Percentiles rank a stretch among this genome's conserved stretches.
These are phyloP conservation scores for Stichopus horrens DNA, from an alignment of 53 echinoderm and acorn worm species.

Conservation along the genomic window DNA sequence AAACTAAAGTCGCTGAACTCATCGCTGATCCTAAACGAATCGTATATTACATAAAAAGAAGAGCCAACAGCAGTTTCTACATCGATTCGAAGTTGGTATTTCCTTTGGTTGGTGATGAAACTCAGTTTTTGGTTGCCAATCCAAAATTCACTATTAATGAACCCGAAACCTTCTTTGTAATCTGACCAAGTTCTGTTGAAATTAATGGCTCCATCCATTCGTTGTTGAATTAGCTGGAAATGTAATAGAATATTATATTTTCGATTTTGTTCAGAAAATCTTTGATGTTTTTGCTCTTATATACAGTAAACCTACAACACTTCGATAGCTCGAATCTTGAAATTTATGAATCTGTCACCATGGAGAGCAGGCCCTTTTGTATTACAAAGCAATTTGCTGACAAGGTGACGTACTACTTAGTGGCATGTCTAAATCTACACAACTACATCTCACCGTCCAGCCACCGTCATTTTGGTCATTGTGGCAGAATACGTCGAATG, in stretches of 20 bases:
- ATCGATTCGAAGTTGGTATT: constrained; percentile 11
- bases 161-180: constrained; percentile 31
- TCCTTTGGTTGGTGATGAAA: constrained; percentile 3
- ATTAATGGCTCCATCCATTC: background rate
- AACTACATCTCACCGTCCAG: no score
- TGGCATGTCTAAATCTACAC: no score
- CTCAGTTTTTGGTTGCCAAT: constrained; percentile 22
- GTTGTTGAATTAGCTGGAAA: constrained; percentile 14
- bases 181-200: background rate
- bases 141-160: constrained; percentile 6
- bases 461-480: no score
- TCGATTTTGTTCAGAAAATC: no score
- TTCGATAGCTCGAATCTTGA: no score
- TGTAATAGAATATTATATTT: background rate
- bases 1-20: background rate
- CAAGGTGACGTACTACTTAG: no score
- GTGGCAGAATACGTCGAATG: no score
- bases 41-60: constrained; percentile 1
- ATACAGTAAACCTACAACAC: no score
- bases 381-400: no score
- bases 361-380: no score
- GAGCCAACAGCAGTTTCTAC: background rate
- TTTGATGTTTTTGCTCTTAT: no score
- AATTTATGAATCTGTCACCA: no score
- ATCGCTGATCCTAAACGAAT: background rate